Base-by-base conservation (phyloP, 2,113 vertebrate genomes). In the Percopsis transmontana region DNA sequence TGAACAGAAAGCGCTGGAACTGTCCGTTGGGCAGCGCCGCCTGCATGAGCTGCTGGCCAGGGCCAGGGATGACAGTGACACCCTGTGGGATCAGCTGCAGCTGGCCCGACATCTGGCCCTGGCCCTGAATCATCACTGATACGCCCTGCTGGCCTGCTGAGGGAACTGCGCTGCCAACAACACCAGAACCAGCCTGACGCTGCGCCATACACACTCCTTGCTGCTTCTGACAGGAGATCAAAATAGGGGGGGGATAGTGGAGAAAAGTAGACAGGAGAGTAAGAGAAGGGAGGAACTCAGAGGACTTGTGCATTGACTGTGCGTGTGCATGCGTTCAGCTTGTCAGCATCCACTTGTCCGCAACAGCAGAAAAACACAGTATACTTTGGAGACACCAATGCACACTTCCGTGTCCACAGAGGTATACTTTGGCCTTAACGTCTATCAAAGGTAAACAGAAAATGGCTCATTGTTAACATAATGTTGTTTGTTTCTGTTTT, bases 21-120 rank as follows among this genome's bases (percentile, higher is more conserved):
- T 97, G 97, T 58, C 98, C 98, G 23, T 97, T 98, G 40, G 98
- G 97, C 91, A 99, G 93, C 0, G 95, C 93, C 5, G 98, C 98
- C 88, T 99, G 98, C 98, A 99, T 99, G 57, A 99, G 93, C 82
- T 99, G 98, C 85, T 99, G 98, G 21, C 98, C 98, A 2, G 97
- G 97, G 9, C 95, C 95, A 18, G 98, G 97, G 86, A 99, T 97
- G 60, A 99, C 89, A 0, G 97, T 95, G 73, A 99, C 93, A 44
- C 98, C 98, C 61, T 96, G 96, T 79, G 98, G 97, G 85, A 99
- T 99, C 84, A 98, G 82, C 82, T 99, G 98, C 72, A 99, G 88
- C 73, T 99, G 97, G 55, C 97, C 97, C 2, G 95, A 96, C 67
- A 95, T 98, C 90, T 99, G 97, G 53, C 98, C 96, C 90, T 99